These are phyloP conservation scores for Cotesia typhae DNA, from an alignment of 1,140 invertebrate species.

Conservation along the genomic window DNA sequence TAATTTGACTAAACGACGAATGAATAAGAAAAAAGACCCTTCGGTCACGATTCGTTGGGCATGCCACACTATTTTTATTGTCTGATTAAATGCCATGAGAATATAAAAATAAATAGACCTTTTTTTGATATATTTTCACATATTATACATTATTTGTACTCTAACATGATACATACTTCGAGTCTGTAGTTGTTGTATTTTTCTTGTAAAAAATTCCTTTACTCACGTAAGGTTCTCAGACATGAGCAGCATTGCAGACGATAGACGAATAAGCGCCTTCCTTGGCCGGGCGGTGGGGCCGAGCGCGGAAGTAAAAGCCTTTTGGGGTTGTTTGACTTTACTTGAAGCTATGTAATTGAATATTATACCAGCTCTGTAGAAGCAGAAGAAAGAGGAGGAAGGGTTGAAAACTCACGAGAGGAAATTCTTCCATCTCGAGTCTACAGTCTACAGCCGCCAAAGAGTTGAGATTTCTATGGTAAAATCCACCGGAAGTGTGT, in stretches of 20 bases:
- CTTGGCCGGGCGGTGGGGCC: neutral
- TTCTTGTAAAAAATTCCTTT: slow-evolving; percentile 31
- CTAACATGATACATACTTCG: no score
- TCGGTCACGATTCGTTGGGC: slow-evolving; percentile 44
- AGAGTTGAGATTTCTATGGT: slow-evolving; percentile 42
- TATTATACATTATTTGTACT: no score
- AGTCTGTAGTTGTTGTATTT: slow-evolving; percentile 28
- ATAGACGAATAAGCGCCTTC: neutral
- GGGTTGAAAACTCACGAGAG: slow-evolving; percentile 49
- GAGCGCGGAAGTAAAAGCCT: slow-evolving; percentile 39
- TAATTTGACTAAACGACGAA: slow-evolving; percentile 47
- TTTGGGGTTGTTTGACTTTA: slow-evolving; percentile 54
- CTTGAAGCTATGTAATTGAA: slow-evolving; percentile 55
- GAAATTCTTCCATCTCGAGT: slow-evolving; percentile 22
- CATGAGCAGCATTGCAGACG: slow-evolving; percentile 13
- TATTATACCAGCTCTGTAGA: slow-evolving; percentile 49
- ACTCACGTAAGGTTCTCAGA: slow-evolving; percentile 9
- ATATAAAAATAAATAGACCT: slow-evolving; percentile 38
- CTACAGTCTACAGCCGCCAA: slow-evolving; percentile 11
- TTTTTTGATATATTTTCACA: no score
- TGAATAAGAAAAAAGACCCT: slow-evolving; percentile 40
- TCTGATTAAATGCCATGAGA: slow-evolving; percentile 43
- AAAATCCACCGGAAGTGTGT: slow-evolving; percentile 38
- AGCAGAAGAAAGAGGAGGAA: slow-evolving; percentile 23
- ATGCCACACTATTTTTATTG: slow-evolving; percentile 43